Evolutionary conservation across 2,888 invertebrate genomes (phyloP).

Genomic region (Torymus aiolomorphi): DNA sequence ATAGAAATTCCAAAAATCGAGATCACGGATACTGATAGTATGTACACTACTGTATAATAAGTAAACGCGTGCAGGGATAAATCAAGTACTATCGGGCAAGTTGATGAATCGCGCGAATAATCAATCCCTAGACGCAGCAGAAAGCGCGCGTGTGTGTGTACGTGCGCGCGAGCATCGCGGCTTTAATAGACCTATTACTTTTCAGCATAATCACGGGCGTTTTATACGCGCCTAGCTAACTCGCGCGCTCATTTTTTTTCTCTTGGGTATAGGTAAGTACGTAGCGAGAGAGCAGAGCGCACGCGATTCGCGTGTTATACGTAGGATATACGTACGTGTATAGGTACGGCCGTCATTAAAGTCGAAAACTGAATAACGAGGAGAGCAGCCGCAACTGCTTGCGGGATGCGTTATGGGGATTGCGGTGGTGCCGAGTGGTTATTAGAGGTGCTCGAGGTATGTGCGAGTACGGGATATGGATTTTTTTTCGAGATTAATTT

Average conservation of each 20-base stretch:
- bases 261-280: background rate
- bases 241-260: slow-evolving; percentile 4
- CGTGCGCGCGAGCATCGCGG: slow-evolving; percentile 21
- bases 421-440: no score
- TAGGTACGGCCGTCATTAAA: slow-evolving; percentile 34
- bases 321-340: no score
- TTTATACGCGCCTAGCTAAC: slow-evolving; percentile 15
- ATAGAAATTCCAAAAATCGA: no score
- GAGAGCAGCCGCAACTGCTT: background rate
- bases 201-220: slow-evolving; percentile 44
- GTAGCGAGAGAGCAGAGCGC: background rate
- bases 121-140: slow-evolving; percentile 6
- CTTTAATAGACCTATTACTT: slow-evolving; percentile 57
- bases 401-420: slow-evolving; percentile 3
- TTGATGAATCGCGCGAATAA: slow-evolving; percentile 46
- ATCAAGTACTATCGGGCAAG: background rate
- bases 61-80: slow-evolving; percentile 16
- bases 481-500: no score
- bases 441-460: no score
- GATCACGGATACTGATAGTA: no score
- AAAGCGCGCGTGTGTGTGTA: background rate
- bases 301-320: slow-evolving; percentile 33
- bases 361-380: slow-evolving; percentile 48
- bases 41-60: no score
- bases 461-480: no score